phyloP scores from a whole-genome alignment of 2,113 vertebrate species.

The Leucoraja erinaceus region DNA sequence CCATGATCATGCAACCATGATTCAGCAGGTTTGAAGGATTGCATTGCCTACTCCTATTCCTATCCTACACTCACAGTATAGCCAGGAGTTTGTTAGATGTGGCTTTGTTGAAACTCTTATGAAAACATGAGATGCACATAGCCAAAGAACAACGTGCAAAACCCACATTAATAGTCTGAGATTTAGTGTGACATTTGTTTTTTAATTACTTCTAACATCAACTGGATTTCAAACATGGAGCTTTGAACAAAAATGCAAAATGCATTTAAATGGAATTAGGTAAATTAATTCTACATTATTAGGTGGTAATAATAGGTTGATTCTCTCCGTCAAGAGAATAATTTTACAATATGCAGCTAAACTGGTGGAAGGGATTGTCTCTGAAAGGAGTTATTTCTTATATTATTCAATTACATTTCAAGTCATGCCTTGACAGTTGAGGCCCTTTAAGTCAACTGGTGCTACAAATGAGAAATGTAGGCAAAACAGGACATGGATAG shows the following conservation, averaged over 20 bases:
- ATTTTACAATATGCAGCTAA: neutral
- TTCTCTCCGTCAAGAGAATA: neutral
- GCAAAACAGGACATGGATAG: neutral
- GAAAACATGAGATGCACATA: neutral
- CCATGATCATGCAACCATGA: too few species aligned
- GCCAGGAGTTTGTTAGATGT: too few species aligned
- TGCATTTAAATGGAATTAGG: neutral
- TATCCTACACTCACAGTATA: too few species aligned
- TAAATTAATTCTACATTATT: neutral
- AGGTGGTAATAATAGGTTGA: too few species aligned
- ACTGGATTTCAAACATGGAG: neutral
- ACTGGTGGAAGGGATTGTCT: neutral
- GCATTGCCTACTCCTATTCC: too few species aligned
- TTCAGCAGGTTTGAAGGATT: too few species aligned
- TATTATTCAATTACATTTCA: too few species aligned
- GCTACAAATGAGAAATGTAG: neutral
- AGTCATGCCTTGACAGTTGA: too few species aligned
- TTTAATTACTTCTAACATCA: neutral
- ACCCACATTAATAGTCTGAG: neutral
- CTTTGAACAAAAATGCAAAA: neutral
- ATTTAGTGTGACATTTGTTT: neutral
- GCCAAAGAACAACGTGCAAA: neutral
- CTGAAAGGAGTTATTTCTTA: neutral
- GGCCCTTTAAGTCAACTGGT: too few species aligned
- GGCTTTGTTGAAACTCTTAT: too few species aligned